These are phyloP conservation scores for Mixornis gularis DNA, from an alignment of 2,113 vertebrate species.

Conservation along the genomic window DNA sequence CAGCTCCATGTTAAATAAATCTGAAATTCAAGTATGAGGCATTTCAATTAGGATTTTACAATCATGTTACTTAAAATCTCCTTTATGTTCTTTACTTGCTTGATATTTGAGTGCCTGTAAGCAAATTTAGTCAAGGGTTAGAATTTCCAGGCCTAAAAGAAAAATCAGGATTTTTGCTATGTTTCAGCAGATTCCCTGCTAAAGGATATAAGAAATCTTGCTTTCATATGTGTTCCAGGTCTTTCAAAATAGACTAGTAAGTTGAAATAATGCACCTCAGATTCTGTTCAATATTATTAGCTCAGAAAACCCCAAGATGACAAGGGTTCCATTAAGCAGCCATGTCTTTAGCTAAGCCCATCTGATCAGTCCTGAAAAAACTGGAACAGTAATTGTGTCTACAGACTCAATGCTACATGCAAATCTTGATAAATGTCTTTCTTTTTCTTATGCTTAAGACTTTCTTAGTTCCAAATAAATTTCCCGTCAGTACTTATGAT, in stretches of 20 bases:
- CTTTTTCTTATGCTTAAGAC: background rate
- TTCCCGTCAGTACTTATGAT: background rate
- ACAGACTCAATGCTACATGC: background rate
- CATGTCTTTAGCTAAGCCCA: background rate
- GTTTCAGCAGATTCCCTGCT: background rate
- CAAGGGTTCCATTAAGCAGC: background rate
- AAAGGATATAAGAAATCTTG: background rate
- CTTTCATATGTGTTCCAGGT: background rate
- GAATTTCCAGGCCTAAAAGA: background rate
- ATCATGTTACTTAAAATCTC: background rate
- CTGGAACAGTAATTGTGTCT: background rate
- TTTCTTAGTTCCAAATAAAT: background rate
- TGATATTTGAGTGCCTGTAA: background rate
- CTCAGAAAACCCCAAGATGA: background rate
- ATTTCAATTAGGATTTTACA: background rate
- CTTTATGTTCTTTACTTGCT: background rate
- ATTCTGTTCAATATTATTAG: background rate
- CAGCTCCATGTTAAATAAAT: background rate
- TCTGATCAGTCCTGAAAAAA: fast-evolving
- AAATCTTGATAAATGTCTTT: background rate
- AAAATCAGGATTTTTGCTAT: background rate
- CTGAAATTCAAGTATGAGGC: background rate
- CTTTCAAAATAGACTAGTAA: background rate
- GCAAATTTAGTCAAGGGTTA: background rate
- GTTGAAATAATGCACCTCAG: background rate